phyloP scores from a whole-genome alignment of 2,797 vertebrate species.

The Rhincodon typus region DNA sequence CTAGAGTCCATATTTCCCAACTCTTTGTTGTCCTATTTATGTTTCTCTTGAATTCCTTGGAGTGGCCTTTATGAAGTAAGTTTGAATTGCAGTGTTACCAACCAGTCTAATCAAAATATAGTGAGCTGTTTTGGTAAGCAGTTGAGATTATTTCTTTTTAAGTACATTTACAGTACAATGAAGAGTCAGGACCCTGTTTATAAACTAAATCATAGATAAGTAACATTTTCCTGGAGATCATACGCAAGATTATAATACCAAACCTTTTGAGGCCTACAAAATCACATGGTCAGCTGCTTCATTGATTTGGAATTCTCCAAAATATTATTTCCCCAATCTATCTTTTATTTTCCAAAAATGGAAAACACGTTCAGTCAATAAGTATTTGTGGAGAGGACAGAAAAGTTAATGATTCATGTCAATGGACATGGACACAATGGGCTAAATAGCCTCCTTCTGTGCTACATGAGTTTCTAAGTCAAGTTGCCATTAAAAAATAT shows the following conservation, averaged over 20 bases:
- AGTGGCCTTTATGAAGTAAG: not conserved
- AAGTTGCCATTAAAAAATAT: not conserved
- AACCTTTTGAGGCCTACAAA: not conserved
- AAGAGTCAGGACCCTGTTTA: not conserved
- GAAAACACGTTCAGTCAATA: not conserved
- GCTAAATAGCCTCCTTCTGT: not conserved
- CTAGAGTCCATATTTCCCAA: not conserved
- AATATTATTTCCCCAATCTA: not conserved
- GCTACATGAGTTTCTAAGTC: not conserved
- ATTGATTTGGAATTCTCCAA: not conserved
- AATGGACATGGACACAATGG: not conserved
- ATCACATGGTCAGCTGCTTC: not conserved
- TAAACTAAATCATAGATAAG: not conserved
- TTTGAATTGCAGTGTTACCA: not conserved
- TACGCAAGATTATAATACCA: not conserved
- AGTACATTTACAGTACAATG: not conserved
- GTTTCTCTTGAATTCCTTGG: not conserved
- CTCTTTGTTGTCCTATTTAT: not conserved
- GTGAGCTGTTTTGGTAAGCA: not conserved
- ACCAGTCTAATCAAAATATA: not conserved
- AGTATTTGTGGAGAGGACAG: not conserved
- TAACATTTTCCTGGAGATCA: not conserved
- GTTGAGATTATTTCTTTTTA: not conserved
- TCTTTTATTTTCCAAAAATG: not conserved
- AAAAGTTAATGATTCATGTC: not conserved